Conservation (phyloP, 2,888 invertebrate species). For the Oconnorella tubifera region DNA sequence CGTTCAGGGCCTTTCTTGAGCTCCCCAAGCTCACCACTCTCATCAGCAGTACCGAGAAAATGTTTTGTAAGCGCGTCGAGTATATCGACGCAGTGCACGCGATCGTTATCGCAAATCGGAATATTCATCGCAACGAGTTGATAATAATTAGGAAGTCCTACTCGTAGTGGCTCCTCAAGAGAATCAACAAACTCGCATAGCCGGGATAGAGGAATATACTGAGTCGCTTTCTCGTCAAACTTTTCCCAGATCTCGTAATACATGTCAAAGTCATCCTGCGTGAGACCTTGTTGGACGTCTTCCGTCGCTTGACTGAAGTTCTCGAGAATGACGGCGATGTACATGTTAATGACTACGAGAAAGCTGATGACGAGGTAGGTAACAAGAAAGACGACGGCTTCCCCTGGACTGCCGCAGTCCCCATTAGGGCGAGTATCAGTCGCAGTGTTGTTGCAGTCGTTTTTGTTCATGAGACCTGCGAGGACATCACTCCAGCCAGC, state of each 20-base stretch:
- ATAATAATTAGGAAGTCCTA: slow-evolving; percentile 93
- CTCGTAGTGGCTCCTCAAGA: slow-evolving; percentile 88
- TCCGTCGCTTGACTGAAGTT: slow-evolving; percentile 98
- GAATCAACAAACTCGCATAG: slow-evolving; percentile 89
- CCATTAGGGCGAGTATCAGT: slow-evolving; percentile 33
- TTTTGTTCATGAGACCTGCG: slow-evolving; percentile 85
- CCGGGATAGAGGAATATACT: slow-evolving; percentile 91
- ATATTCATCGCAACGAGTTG: slow-evolving; percentile 98
- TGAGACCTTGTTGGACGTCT: slow-evolving; percentile 76
- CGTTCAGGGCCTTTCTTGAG: slow-evolving; percentile 61
- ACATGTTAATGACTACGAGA: slow-evolving; percentile 99
- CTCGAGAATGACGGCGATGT: slow-evolving; percentile 98
- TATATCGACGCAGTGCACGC: slow-evolving; percentile 93
- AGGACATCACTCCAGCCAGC: slow-evolving; percentile 90
- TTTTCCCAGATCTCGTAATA: slow-evolving; percentile 99
- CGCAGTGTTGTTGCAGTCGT: slow-evolving; percentile 12
- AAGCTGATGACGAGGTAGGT: slow-evolving; percentile 97
- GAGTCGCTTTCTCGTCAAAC: slow-evolving; percentile 95
- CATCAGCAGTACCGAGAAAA: slow-evolving; percentile 91
- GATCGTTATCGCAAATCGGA: slow-evolving; percentile 89
- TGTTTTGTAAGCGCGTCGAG: slow-evolving; percentile 96
- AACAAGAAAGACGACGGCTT: slow-evolving; percentile 90
- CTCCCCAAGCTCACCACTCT: slow-evolving; percentile 29
- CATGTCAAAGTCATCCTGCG: slow-evolving; percentile 99
- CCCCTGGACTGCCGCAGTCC: slow-evolving; percentile 87